phyloP scores from a whole-genome alignment of 2,797 vertebrate genomes.

The Melanotaenia trifasciata region DNA sequence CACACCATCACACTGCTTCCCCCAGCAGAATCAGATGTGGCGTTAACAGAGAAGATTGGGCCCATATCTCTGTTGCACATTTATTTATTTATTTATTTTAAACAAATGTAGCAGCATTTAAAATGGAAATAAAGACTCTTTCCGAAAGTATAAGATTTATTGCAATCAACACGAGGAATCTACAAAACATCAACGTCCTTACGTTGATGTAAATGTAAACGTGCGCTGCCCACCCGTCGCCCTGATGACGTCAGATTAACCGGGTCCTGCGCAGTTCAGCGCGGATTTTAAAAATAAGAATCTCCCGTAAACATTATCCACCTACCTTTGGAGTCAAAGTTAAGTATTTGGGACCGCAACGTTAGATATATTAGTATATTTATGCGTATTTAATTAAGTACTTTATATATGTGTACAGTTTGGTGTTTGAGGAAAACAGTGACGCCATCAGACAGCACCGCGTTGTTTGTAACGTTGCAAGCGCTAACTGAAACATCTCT shows the following conservation, averaged over 20 bases:
- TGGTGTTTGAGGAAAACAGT: neutral
- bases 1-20: no score
- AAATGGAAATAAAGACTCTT: no score
- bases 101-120: no score
- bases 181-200: no score
- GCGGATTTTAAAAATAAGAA: slow-evolving; percentile 55
- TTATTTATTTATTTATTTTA: no score
- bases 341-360: fast-evolving
- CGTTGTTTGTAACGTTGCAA: slow-evolving; percentile 21
- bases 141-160: no score
- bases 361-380: neutral
- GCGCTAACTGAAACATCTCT: neutral
- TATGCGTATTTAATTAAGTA: neutral
- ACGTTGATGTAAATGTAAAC: no score
- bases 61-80: no score
- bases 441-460: slow-evolving; percentile 64
- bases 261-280: slow-evolving; percentile 12
- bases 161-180: no score
- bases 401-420: neutral
- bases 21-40: no score
- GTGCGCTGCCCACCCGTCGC: slow-evolving; percentile 13
- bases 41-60: no score
- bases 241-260: slow-evolving; percentile 32
- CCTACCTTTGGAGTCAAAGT: neutral
- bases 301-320: neutral